Base-by-base conservation (phyloP, 2,113 vertebrate genomes). In the Pangasianodon gigas region DNA sequence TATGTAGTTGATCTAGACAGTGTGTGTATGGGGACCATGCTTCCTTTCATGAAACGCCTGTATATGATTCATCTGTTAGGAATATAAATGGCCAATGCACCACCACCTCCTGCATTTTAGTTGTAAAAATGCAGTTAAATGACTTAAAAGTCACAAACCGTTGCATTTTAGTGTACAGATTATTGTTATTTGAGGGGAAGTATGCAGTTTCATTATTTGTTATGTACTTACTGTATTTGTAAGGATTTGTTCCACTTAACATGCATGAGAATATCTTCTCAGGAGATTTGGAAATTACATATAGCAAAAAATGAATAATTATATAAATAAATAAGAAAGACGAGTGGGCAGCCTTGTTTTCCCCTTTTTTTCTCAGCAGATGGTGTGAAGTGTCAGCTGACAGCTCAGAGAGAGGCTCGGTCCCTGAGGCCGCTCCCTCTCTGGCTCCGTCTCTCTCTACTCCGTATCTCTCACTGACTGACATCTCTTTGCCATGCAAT, bases 351-450 rank as follows among this genome's bases (percentile, higher is more conserved):
- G 90, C 90, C 87, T 87, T 94, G 93, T 74, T 56, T 87, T 74
- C 81, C 71, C 54, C 52, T 32, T 71, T 86, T 90, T 83, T 87
- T 84, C 18, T 92, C 89, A 94, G 80, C 95, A 96, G 95, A 96
- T 95, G 95, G 94, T 94, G 94, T 93, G 93, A 94, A 90, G 92
- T 91, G 71, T 92, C 65, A 81, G 90, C 91, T 95, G 95, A 96
- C 96, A 96, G 95, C 94, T 94, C 5, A 82, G 95, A 95, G 94
- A 94, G 92, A 92, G 77, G 88, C 87, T 87, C 84, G 91, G 88
- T 95, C 95, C 94, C 94, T 92, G 84, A 93, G 90, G 90, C 85
- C 86, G 90, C 93, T 91, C 92, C 90, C 86, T 92, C 91, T 89
- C 91, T 91, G 90, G 89, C 91, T 92, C 91, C 91, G 88, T 83